phyloP scores from a whole-genome alignment of 2,797 vertebrate species.

The Micropoecilia bifurca region DNA sequence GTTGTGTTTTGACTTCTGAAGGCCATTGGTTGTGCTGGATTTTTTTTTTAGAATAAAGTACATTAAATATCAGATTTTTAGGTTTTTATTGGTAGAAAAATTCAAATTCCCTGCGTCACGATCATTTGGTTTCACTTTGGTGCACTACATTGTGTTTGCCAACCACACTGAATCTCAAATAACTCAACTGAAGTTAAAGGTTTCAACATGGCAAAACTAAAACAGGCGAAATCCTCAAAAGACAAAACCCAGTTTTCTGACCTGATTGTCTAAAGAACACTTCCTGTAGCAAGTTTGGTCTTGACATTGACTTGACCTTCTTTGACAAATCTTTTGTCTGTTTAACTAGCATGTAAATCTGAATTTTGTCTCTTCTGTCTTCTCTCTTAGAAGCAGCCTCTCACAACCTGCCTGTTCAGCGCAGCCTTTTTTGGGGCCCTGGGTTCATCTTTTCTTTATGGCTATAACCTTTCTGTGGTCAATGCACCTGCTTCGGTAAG shows the following conservation, averaged over 20 bases:
- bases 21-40: not conserved
- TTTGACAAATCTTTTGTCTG: constrained; percentile 1
- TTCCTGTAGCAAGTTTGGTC: not conserved
- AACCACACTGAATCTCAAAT: not conserved
- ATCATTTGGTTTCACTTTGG: not conserved
- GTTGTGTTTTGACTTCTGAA: not conserved
- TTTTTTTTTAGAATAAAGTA: not conserved
- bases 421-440: constrained; percentile 89
- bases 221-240: not conserved
- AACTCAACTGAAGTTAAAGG: not conserved
- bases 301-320: constrained; percentile 16
- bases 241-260: constrained; percentile 12
- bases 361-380: constrained; percentile 26
- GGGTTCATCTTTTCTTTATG: constrained; percentile 94
- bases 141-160: not conserved
- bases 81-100: not conserved
- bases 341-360: constrained; percentile 3
- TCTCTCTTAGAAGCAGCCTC: constrained; percentile 45
- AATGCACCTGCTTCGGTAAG: constrained; percentile 92
- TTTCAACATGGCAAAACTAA: not conserved
- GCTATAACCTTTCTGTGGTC: constrained; percentile 95
- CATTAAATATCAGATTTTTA: not conserved
- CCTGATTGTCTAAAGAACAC: not conserved
- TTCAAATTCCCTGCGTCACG: not conserved
- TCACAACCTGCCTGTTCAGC: constrained; percentile 83